Percentiles rank a stretch among this genome's conserved stretches.
These are phyloP conservation scores for Siderastrea siderea DNA, from an alignment of 92 coral and sea anemone species.

Conservation along the genomic window DNA sequence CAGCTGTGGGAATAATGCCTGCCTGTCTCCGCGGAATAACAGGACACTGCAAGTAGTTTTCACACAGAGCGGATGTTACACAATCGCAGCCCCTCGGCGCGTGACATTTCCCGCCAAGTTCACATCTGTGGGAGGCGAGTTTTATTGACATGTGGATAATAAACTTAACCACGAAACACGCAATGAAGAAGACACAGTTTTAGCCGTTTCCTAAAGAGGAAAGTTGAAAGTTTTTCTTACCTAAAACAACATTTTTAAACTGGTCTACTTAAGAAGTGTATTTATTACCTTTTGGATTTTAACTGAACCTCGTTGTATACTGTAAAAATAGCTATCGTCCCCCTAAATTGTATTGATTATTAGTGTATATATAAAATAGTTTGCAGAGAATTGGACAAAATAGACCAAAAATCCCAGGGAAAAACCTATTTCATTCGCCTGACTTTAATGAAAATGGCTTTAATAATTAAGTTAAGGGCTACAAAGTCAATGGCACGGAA, in stretches of 20 bases:
- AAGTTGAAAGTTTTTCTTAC: not conserved
- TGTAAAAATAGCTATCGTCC: too few species aligned
- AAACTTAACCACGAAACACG: conserved; percentile 42
- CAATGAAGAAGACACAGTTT: conserved; percentile 10
- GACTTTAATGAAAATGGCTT: too few species aligned
- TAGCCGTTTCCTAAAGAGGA: not conserved
- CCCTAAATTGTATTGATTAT: too few species aligned
- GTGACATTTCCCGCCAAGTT: conserved; percentile 60
- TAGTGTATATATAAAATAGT: too few species aligned
- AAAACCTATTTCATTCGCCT: too few species aligned
- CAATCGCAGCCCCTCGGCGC: conserved; percentile 6
- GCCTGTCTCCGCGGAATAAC: conserved; percentile 23
- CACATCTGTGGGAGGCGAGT: conserved; percentile 37
- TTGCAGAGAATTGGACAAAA: too few species aligned
- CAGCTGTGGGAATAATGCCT: not conserved
- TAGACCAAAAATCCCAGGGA: too few species aligned
- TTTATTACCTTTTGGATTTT: too few species aligned
- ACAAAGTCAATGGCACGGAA: too few species aligned
- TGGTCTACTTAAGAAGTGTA: too few species aligned
- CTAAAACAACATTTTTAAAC: not conserved
- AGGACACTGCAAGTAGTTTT: not conserved
- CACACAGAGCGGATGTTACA: conserved; percentile 33
- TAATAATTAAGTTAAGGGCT: too few species aligned
- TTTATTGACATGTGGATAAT: conserved; percentile 19
- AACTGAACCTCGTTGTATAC: too few species aligned